Conservation (phyloP, 2,797 vertebrate species). For the Adelosebastes latens region DNA sequence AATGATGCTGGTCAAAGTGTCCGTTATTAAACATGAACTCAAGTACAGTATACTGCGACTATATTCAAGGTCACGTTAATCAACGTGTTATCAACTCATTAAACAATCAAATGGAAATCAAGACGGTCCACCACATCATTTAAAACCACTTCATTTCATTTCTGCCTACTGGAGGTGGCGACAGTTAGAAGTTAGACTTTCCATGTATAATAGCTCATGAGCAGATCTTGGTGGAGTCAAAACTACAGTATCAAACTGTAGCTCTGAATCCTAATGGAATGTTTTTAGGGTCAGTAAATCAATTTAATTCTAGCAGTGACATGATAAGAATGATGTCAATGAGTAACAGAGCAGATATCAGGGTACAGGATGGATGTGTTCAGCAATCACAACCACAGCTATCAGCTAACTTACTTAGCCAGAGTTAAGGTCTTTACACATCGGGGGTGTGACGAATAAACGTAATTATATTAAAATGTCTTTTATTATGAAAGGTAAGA, state of each 20-base stretch:
- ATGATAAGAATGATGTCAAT: not conserved
- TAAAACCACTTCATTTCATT: not conserved
- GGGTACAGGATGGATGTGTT: not conserved
- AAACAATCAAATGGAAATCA: not conserved
- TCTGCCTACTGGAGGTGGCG: not conserved
- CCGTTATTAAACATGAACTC: not conserved
- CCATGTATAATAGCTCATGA: not conserved
- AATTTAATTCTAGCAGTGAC: not conserved
- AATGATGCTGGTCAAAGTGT: not conserved
- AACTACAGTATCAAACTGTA: not conserved
- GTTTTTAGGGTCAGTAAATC: not conserved
- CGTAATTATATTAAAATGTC: no score
- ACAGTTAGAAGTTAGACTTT: not conserved
- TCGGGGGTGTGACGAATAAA: no score
- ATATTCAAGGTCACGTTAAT: slow-evolving; percentile 5
- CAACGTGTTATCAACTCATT: slow-evolving; percentile 10
- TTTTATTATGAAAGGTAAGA: no score
- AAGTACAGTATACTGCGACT: not conserved
- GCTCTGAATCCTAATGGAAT: not conserved
- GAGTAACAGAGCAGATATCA: not conserved
- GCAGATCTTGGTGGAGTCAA: not conserved
- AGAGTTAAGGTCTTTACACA: no score
- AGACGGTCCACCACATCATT: not conserved
- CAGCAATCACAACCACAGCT: not conserved
- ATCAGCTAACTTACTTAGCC: no score